Evolutionary conservation across 2,888 invertebrate genomes (phyloP).

Genomic region (Pachymerium ferrugineum): DNA sequence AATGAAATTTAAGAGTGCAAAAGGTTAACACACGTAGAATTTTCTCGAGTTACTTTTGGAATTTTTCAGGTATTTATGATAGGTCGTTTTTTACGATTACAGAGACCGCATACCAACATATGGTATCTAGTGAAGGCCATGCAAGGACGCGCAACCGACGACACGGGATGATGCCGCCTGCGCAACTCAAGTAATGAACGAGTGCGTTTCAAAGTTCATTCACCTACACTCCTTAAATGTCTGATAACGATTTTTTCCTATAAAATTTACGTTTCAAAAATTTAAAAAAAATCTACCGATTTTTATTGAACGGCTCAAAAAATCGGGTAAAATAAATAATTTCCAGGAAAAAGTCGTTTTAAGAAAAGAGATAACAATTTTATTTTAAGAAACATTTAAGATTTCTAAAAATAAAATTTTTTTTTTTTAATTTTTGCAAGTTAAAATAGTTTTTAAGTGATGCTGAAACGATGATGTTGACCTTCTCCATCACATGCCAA

Average conservation of each 20-base stretch:
- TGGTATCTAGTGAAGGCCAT: conserved; percentile 7
- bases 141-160: neutral
- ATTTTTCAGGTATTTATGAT: neutral
- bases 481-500: conserved; percentile 18
- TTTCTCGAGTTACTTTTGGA: too few species aligned
- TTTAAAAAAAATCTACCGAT: too few species aligned
- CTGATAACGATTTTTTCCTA: neutral
- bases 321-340: too few species aligned
- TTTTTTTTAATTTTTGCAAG: too few species aligned
- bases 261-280: too few species aligned
- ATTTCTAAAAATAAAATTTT: neutral
- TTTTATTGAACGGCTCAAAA: too few species aligned
- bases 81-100: too few species aligned
- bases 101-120: neutral
- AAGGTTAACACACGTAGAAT: too few species aligned
- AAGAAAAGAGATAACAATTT: neutral
- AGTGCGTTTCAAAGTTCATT: neutral
- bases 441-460: neutral
- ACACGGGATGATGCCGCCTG: neutral
- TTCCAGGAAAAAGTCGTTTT: neutral
- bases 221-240: neutral
- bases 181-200: neutral
- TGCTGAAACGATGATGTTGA: conserved; percentile 10
- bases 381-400: neutral
- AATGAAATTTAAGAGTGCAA: too few species aligned